phyloP scores from a whole-genome alignment of 2,797 vertebrate genomes.

The Siniperca scherzeri region DNA sequence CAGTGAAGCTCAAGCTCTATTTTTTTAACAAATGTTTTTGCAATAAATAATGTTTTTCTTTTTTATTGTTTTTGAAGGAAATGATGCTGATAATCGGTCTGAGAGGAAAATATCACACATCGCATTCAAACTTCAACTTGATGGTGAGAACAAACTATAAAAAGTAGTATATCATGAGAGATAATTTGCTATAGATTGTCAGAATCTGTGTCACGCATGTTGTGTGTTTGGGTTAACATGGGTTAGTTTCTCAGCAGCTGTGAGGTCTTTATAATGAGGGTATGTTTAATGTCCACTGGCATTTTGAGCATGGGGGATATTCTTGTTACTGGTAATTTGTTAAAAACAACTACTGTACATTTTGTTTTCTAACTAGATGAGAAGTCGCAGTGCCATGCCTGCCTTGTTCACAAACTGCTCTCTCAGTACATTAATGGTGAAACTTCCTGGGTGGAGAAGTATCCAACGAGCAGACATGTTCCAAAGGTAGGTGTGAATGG shows the following conservation, averaged over 20 bases:
- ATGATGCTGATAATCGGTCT: constrained; percentile 29
- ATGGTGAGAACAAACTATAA: constrained; percentile 73
- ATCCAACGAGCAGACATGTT: constrained; percentile 76
- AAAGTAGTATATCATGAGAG: too few relatives aligned
- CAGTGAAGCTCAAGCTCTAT: not conserved
- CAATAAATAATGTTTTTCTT: too few relatives aligned
- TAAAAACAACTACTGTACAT: not conserved
- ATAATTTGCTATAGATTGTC: not conserved
- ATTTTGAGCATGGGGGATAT: not conserved
- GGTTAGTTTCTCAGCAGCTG: too few relatives aligned
- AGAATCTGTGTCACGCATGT: not conserved
- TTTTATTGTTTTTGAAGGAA: constrained; percentile 49
- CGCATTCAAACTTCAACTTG: constrained; percentile 73
- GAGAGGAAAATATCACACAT: constrained; percentile 74
- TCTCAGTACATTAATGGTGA: constrained; percentile 61
- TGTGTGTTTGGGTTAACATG: not conserved
- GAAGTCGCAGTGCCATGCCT: constrained; percentile 68
- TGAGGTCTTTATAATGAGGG: not conserved
- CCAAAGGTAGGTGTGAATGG: constrained; percentile 69
- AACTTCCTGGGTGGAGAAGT: constrained; percentile 75
- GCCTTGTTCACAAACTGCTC: constrained; percentile 83
- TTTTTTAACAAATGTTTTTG: not conserved
- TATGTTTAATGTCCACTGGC: not conserved
- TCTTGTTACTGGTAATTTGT: not conserved
- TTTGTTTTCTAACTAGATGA: constrained; percentile 66